phyloP scores from a whole-genome alignment of 2,797 vertebrate species.

The Channa striata region DNA sequence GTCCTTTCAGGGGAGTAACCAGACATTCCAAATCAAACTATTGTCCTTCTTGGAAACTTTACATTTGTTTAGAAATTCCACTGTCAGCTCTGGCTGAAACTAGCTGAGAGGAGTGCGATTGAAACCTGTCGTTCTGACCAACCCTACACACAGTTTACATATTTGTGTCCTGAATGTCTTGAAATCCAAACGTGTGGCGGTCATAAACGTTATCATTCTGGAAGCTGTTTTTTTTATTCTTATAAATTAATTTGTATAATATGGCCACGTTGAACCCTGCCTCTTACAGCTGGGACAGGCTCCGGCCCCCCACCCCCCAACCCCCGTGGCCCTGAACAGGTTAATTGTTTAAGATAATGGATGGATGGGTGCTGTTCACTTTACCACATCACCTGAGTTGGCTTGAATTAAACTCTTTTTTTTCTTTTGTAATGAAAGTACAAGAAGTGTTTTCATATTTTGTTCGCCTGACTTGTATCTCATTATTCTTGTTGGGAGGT shows the following conservation, averaged over 20 bases:
- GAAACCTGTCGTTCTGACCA: constrained; percentile 36
- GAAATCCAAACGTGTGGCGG: not conserved
- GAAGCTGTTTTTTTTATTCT: too few species aligned
- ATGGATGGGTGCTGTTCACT: too few species aligned
- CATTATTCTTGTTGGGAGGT: not conserved
- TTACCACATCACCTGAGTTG: too few species aligned
- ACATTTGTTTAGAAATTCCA: constrained; percentile 46
- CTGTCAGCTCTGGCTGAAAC: constrained; percentile 40
- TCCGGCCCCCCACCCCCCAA: too few species aligned
- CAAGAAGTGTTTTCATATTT: not conserved
- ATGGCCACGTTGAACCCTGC: too few species aligned
- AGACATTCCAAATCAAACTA: constrained; percentile 14
- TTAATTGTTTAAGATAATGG: too few species aligned
- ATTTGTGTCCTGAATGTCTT: constrained; percentile 13
- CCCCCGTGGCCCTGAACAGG: too few species aligned
- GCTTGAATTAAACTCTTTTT: too few species aligned
- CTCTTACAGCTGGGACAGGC: too few species aligned
- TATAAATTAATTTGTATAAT: too few species aligned
- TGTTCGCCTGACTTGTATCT: not conserved
- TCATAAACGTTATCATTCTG: not conserved
- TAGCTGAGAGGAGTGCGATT: constrained; percentile 21
- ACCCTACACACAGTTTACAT: constrained; percentile 19
- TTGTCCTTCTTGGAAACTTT: constrained; percentile 26
- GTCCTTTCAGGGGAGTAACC: constrained; percentile 13
- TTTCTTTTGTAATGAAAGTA: constrained; percentile 14